Conservation (phyloP, 2,888 invertebrate genomes). For the Sclerodermus sp. region DNA sequence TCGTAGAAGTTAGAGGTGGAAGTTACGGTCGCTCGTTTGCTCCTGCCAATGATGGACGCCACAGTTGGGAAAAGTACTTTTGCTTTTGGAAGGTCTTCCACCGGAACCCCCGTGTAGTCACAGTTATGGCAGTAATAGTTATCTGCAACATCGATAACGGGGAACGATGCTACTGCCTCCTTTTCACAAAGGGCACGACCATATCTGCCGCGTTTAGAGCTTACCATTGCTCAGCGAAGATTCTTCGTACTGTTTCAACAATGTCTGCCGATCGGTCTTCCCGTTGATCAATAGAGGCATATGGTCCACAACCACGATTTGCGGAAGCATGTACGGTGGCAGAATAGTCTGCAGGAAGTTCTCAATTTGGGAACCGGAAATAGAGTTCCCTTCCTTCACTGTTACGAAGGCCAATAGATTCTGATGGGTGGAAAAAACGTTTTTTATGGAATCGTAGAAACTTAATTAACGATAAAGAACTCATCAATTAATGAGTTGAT, state of each 20-base stretch:
- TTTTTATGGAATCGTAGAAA: not conserved
- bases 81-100: slow-evolving; percentile 65
- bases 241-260: slow-evolving; percentile 75
- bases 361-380: slow-evolving; percentile 67
- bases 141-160: too few species aligned
- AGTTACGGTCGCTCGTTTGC: slow-evolving; percentile 66
- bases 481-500: not conserved
- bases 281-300: slow-evolving; percentile 84
- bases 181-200: too few species aligned
- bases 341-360: slow-evolving; percentile 65
- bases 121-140: slow-evolving; percentile 64
- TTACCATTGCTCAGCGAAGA: slow-evolving; percentile 38
- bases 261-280: slow-evolving; percentile 79
- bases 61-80: slow-evolving; percentile 74
- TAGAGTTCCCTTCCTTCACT: slow-evolving; percentile 52
- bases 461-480: not conserved
- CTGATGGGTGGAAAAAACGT: too few species aligned
- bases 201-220: too few species aligned
- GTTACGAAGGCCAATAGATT: slow-evolving; percentile 71
- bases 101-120: slow-evolving; percentile 68
- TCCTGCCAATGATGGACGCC: slow-evolving; percentile 70
- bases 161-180: too few species aligned
- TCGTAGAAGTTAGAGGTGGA: slow-evolving; percentile 77
- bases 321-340: slow-evolving; percentile 78
- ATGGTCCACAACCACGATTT: slow-evolving; percentile 71